phyloP scores from a whole-genome alignment of 2,888 invertebrate species.

The Nebria brevicollis region DNA sequence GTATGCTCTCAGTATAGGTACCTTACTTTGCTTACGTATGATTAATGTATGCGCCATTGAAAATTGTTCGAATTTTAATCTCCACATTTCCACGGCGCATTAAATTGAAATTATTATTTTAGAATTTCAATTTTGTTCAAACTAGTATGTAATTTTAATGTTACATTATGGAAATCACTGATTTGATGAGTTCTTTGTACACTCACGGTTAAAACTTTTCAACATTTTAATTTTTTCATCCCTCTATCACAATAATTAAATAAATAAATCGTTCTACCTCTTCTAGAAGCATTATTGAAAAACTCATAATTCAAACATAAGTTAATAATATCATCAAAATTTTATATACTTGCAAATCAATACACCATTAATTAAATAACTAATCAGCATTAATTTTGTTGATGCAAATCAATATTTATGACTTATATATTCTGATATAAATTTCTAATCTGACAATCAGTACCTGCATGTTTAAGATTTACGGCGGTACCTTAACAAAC shows the following conservation, averaged over 20 bases:
- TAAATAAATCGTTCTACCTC: no score
- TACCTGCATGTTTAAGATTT: conserved; percentile 22
- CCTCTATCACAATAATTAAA: no score
- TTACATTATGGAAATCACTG: not conserved
- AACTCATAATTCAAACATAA: not conserved
- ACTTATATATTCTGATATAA: not conserved
- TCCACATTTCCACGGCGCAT: not conserved
- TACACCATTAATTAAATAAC: not conserved
- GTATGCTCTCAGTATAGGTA: not conserved
- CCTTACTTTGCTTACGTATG: not conserved
- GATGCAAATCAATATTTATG: not conserved
- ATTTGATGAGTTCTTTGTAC: not conserved
- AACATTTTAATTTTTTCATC: not conserved
- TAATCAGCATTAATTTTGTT: not conserved
- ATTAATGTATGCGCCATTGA: not conserved
- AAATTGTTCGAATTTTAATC: not conserved
- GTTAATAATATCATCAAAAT: not conserved
- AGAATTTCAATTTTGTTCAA: not conserved
- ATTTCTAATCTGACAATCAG: not conserved
- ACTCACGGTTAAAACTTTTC: not conserved
- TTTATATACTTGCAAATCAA: not conserved
- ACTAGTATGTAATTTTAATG: not conserved
- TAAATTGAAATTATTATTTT: conserved; percentile 1
- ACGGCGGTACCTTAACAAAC: conserved; percentile 12
- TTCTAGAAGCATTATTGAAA: not conserved